A percentile compares a stretch with the other conserved stretches of the same genome.
Conservation (phyloP, 2,888 invertebrate species). For the Zaprionus lineosus region DNA sequence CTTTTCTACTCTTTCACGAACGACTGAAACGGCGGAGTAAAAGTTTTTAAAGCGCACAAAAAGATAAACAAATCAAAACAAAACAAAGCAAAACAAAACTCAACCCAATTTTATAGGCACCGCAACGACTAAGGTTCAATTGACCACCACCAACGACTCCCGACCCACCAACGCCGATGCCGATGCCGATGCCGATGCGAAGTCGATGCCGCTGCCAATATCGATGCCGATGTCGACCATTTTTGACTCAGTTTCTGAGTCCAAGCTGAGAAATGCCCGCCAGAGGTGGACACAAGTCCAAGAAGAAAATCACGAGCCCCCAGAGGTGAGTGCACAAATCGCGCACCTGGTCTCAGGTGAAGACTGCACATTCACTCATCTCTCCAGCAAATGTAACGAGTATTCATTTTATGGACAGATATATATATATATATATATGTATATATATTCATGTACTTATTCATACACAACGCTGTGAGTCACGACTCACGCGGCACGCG, state of each 20-base stretch:
- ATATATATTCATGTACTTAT: neutral
- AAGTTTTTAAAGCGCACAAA: slow-evolving; percentile 27
- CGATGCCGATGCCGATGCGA: slow-evolving; percentile 15
- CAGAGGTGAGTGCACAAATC: no score
- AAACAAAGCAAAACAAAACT: slow-evolving; percentile 61
- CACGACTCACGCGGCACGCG: no score
- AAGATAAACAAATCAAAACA: slow-evolving; percentile 22
- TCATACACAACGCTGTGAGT: neutral
- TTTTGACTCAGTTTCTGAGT: slow-evolving; percentile 5
- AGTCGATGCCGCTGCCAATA: slow-evolving; percentile 33
- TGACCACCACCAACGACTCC: slow-evolving; percentile 47
- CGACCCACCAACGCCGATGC: neutral
- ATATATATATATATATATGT: no score
- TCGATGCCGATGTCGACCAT: neutral
- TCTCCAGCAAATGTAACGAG: no score
- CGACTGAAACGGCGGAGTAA: slow-evolving; percentile 27
- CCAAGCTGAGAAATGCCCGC: neutral
- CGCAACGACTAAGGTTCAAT: slow-evolving; percentile 72
- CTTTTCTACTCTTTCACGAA: slow-evolving; percentile 29
- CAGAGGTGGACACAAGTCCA: neutral
- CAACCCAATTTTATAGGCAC: slow-evolving; percentile 65
- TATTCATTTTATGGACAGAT: no score
- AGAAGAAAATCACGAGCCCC: neutral
- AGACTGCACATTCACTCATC: no score
- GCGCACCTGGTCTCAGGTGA: no score